Base-by-base conservation (phyloP, 2,888 invertebrate species). In the Cetonia aurata region DNA sequence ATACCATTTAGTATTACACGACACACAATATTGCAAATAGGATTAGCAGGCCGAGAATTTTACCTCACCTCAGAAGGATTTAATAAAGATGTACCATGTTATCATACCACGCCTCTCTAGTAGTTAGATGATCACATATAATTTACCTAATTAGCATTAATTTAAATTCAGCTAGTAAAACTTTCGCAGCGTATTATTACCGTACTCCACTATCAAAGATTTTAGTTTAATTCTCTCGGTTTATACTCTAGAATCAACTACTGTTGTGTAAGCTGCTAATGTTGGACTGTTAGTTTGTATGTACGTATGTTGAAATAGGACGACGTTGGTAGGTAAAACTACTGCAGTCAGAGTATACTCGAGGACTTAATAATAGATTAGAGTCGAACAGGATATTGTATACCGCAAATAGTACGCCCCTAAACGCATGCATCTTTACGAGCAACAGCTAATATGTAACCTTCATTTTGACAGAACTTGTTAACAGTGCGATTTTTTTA, bases 101-200 rank as follows among this genome's bases (percentile, higher is more conserved):
- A 4, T 25, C 25, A 9, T 12, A 41, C 17, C 57, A 12, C 42
- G 57, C 17, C 42, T 17, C 19, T 10, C 42, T 15, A 17, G 41
- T 41, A 57, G 17, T 57, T 42, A 57, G 37, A 15, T 57, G 42
- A 42, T 57, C 42, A 42, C 19, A 15, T 42, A 42, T 41, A 42
- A 57, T 57, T 57, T 57, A 57, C 41, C 33, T 42, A 57, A 57
- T 42, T 57, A 42, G 41, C 41, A 12, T 57, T 19, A 37, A 57
- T 42, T 57, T 57, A 19, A 15, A 57, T 57, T 57, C 57, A 15
- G 19, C 57, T 19, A 17, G 57, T 10, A 42, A 57, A 57, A 57
- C 33, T 57, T 57, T 41, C 57, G 41, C 19, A 42, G 9, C n/a
- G 19, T 19, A 15, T 42, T 57, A 42, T 42, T 57, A 57, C 4